phyloP scores from a whole-genome alignment of 2,113 vertebrate species.

The Panthera leo region DNA sequence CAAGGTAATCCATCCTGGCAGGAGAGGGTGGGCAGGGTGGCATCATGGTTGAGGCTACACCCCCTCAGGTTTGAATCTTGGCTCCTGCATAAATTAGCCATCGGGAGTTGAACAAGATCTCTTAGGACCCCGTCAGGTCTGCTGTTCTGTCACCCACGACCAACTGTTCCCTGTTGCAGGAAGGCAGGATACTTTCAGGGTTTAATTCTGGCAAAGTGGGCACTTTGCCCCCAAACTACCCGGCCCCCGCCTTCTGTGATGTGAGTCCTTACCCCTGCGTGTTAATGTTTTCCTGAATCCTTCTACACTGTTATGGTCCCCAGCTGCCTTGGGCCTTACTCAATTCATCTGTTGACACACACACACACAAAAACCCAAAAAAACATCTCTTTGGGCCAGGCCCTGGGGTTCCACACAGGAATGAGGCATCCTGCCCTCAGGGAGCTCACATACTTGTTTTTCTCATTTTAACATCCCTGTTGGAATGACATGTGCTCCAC shows the following conservation, averaged over 20 bases:
- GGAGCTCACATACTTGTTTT: neutral
- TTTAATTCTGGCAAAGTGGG: neutral
- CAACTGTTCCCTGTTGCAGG: neutral
- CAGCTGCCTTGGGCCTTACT: neutral
- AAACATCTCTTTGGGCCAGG: neutral
- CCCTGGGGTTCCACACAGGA: neutral
- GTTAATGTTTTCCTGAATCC: neutral
- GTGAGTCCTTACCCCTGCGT: neutral
- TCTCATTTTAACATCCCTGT: neutral
- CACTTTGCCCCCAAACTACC: neutral
- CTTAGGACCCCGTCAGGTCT: neutral
- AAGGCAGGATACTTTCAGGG: neutral
- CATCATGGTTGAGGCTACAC: accelerated
- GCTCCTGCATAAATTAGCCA: neutral
- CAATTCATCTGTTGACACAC: neutral
- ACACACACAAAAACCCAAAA: neutral
- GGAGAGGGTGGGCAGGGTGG: accelerated
- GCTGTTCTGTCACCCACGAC: neutral
- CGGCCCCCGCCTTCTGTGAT: neutral
- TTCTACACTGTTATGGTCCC: neutral
- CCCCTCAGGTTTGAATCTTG: neutral
- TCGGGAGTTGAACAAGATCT: neutral
- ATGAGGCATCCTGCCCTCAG: neutral
- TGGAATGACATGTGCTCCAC: neutral
- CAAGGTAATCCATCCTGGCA: neutral